These are phyloP conservation scores for Anguilla rostrata DNA, from an alignment of 2,113 vertebrate species.

Conservation along the genomic window DNA sequence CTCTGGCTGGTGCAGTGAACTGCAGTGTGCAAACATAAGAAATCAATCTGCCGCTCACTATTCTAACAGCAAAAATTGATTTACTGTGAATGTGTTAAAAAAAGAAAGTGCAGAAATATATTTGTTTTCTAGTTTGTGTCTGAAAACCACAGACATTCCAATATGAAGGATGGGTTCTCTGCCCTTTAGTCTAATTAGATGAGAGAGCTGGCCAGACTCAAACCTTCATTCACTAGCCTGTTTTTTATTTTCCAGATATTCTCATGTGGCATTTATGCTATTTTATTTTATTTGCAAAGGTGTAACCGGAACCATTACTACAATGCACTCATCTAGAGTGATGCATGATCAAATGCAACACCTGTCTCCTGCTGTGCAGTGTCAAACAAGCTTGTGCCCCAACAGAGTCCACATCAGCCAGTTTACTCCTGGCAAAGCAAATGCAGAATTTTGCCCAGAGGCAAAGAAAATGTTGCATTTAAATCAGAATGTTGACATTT, in stretches of 20 bases:
- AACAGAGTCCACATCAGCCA: neutral
- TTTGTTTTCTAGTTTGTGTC: slow-evolving; percentile 36
- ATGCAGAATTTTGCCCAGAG: neutral
- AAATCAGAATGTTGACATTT: neutral
- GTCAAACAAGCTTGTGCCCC: neutral
- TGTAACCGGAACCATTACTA: neutral
- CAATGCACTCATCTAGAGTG: neutral
- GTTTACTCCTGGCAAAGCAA: neutral
- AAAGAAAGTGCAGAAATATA: slow-evolving; percentile 51
- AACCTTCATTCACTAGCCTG: slow-evolving; percentile 42
- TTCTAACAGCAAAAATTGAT: slow-evolving; percentile 60
- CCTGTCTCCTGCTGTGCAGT: neutral
- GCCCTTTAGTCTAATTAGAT: slow-evolving; percentile 49
- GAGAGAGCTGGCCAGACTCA: slow-evolving; percentile 36
- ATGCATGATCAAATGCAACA: neutral
- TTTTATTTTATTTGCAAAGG: slow-evolving; percentile 3
- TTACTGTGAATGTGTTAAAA: slow-evolving; percentile 53
- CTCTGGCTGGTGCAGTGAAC: neutral
- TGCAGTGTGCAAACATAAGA: slow-evolving; percentile 60
- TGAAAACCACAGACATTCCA: neutral
- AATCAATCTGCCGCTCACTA: slow-evolving; percentile 63
- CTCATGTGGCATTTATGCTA: neutral
- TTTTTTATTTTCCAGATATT: neutral
- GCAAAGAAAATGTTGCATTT: neutral
- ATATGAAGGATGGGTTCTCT: neutral